phyloP scores from a whole-genome alignment of 2,113 vertebrate species.

The Myrmecobius fasciatus region DNA sequence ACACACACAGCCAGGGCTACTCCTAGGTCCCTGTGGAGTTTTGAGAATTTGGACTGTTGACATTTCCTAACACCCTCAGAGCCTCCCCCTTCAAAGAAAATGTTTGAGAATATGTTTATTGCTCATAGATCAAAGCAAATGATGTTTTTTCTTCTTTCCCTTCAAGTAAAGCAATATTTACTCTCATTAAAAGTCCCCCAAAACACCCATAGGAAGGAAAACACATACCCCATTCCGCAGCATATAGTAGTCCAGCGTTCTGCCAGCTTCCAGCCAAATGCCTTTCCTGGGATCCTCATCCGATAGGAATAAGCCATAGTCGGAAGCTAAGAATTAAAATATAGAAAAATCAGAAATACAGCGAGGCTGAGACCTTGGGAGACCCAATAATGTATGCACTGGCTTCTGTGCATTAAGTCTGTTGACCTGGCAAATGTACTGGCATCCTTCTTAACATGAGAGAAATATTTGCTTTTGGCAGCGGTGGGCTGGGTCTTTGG shows the following conservation, averaged over 20 bases:
- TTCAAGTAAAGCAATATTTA: background rate
- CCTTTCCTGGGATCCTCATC: conserved; percentile 98
- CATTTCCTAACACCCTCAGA: background rate
- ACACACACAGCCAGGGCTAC: background rate
- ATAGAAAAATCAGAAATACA: conserved; percentile 40
- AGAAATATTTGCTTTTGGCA: conserved; percentile 17
- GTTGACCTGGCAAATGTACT: background rate
- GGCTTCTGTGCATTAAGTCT: background rate
- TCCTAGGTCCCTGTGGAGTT: background rate
- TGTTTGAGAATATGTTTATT: background rate
- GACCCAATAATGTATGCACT: background rate
- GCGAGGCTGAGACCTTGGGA: background rate
- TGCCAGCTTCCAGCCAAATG: conserved; percentile 98
- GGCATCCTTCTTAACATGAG: background rate
- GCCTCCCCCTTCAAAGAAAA: background rate
- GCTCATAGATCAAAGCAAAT: conserved; percentile 34
- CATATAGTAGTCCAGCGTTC: conserved; percentile 99
- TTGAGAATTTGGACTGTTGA: conserved; percentile 1
- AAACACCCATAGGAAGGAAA: background rate
- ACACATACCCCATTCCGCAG: conserved; percentile 94
- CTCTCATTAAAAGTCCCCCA: background rate
- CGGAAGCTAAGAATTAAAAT: conserved; percentile 90
- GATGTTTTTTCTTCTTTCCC: background rate
- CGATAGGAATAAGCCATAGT: conserved; percentile 97
- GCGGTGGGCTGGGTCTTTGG: background rate